Evolutionary conservation across 2,888 invertebrate genomes (phyloP).

Genomic region (Ischnura elegans): DNA sequence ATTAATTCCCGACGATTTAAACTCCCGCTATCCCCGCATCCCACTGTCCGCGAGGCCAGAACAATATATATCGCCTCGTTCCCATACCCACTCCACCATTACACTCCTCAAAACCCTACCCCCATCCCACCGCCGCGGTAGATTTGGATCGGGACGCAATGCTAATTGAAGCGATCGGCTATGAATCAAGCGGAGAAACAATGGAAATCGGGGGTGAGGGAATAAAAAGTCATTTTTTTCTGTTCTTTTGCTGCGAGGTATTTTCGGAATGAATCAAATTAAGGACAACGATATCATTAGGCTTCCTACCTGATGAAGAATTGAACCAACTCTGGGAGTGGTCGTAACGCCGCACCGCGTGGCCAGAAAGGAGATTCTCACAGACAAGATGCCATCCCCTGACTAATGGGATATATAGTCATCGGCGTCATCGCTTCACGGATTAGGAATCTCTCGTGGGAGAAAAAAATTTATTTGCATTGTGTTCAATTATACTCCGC

Average conservation of each 20-base stretch:
- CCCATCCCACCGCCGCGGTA: not conserved
- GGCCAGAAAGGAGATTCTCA: too few species aligned
- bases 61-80: slow-evolving; percentile 37
- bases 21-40: not conserved
- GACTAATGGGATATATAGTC: too few species aligned
- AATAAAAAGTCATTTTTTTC: slow-evolving; percentile 18
- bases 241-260: too few species aligned
- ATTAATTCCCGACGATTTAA: slow-evolving; percentile 45
- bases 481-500: too few species aligned
- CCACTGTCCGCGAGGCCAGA: slow-evolving; percentile 2
- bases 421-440: too few species aligned
- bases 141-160: not conserved
- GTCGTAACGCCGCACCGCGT: too few species aligned
- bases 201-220: not conserved
- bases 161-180: slow-evolving; percentile 13
- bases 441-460: too few species aligned
- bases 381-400: too few species aligned
- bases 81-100: not conserved
- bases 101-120: too few species aligned
- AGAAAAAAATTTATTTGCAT: too few species aligned
- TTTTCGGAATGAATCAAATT: not conserved
- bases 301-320: slow-evolving; percentile 5
- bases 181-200: slow-evolving; percentile 24
- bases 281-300: not conserved
- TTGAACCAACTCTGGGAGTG: not conserved